A percentile compares a stretch with the other conserved stretches of the same genome.
phyloP scores from a whole-genome alignment of 2,797 vertebrate genomes.

The Siniperca undulata region DNA sequence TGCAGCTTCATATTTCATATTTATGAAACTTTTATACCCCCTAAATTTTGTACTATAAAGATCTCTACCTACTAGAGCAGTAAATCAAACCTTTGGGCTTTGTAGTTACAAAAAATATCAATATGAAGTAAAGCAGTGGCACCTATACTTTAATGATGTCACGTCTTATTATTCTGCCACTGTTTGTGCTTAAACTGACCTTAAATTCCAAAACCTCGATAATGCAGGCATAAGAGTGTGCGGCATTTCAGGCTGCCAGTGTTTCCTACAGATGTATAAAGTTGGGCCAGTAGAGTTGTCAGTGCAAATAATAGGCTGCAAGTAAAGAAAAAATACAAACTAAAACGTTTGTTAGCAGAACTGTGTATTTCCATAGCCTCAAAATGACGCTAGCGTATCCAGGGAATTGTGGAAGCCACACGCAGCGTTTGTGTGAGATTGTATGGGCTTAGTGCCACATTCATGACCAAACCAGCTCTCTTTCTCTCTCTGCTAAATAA shows the following conservation, averaged over 20 bases:
- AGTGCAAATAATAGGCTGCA: constrained; percentile 35
- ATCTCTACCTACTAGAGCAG: neutral
- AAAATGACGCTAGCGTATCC: constrained; percentile 21
- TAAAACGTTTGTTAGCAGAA: constrained; percentile 37
- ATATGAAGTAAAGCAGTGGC: neutral
- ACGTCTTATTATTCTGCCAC: neutral
- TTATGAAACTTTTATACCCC: no score
- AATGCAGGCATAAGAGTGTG: neutral
- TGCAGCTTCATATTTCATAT: neutral
- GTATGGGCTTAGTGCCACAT: constrained; percentile 38
- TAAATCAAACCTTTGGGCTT: constrained; percentile 18
- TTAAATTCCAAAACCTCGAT: neutral
- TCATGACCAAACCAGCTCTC: constrained; percentile 21
- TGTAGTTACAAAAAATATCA: constrained; percentile 4
- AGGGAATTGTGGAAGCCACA: constrained; percentile 30
- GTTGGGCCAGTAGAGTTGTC: constrained; percentile 21
- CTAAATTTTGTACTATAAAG: neutral
- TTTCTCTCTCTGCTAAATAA: constrained; percentile 47
- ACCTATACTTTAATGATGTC: neutral
- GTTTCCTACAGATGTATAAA: constrained; percentile 37
- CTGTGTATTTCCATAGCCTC: constrained; percentile 42
- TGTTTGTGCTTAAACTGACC: neutral
- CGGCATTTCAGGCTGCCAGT: constrained; percentile 2
- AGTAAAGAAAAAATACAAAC: constrained; percentile 22
- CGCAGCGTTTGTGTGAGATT: constrained; percentile 24